Conservation (phyloP, 1,140 invertebrate genomes). For the Metaphire vulgaris region DNA sequence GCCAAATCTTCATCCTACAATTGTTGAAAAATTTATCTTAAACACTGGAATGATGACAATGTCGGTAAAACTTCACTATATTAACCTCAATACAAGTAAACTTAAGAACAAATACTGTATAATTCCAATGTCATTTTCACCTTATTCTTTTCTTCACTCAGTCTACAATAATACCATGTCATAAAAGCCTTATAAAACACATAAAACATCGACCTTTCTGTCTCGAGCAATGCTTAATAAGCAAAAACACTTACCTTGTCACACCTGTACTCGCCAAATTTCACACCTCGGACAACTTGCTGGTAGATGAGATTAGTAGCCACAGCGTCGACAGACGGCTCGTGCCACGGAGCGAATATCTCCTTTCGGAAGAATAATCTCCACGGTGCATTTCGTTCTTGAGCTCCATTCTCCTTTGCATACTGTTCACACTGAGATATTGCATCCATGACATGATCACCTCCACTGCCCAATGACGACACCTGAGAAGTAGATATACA, state of each 20-base stretch:
- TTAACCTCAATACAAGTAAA: too few relatives aligned
- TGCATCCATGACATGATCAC: constrained; percentile 98
- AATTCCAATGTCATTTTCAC: too few relatives aligned
- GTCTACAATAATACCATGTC: too few relatives aligned
- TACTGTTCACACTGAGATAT: constrained; percentile 99
- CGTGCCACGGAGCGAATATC: constrained; percentile 44
- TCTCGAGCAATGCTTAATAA: too few relatives aligned
- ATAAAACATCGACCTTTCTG: too few relatives aligned
- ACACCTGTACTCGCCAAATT: constrained; percentile 97
- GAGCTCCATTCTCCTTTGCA: constrained; percentile 97
- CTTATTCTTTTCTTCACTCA: too few relatives aligned
- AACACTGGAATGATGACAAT: too few relatives aligned
- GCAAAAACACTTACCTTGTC: constrained; percentile 63
- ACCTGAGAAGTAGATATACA: constrained; percentile 51
- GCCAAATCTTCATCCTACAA: constrained; percentile 93
- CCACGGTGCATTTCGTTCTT: constrained; percentile 67
- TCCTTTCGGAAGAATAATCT: constrained; percentile 63
- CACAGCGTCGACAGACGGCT: constrained; percentile 32
- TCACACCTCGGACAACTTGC: constrained; percentile 84
- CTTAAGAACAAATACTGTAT: too few relatives aligned
- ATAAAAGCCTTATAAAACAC: too few relatives aligned
- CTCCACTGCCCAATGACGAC: constrained; percentile 92
- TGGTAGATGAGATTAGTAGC: constrained; percentile 43
- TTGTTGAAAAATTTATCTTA: too few relatives aligned
- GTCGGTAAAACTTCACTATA: too few relatives aligned